A percentile compares a stretch with the other conserved stretches of the same genome.
Conservation (phyloP, 2,797 vertebrate species). For the Enteromius paludinosus region DNA sequence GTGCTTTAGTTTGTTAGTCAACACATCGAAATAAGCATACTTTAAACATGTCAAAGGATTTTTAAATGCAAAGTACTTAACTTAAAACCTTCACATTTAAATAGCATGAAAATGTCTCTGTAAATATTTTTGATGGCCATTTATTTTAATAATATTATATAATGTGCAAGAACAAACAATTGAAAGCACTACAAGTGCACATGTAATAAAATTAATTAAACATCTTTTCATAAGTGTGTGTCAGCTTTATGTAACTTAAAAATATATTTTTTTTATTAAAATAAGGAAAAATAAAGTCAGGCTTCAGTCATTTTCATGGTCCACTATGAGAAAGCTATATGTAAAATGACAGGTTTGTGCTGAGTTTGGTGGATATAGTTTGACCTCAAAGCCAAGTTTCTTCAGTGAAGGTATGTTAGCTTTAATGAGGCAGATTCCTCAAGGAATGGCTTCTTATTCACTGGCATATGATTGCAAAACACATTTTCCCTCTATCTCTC, state of each 20-base stretch:
- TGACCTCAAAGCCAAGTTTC: neutral
- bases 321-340: neutral
- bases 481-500: constrained; percentile 59
- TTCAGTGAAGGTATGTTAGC: neutral
- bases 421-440: neutral
- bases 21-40: neutral
- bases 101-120: neutral
- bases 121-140: neutral
- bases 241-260: neutral
- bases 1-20: neutral
- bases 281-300: neutral
- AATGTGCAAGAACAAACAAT: neutral
- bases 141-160: neutral
- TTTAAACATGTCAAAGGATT: neutral
- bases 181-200: too few relatives aligned
- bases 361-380: neutral
- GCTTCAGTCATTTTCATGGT: neutral
- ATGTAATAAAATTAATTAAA: neutral
- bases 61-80: neutral
- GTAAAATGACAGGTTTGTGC: neutral
- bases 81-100: neutral
- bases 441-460: constrained; percentile 47
- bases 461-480: constrained; percentile 45
- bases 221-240: neutral
- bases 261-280: too few relatives aligned